Evolutionary conservation across 1,140 invertebrate genomes (phyloP), one percentile per base, ranked within the genome.

Genomic region (Cecropterus lyciades): DNA sequence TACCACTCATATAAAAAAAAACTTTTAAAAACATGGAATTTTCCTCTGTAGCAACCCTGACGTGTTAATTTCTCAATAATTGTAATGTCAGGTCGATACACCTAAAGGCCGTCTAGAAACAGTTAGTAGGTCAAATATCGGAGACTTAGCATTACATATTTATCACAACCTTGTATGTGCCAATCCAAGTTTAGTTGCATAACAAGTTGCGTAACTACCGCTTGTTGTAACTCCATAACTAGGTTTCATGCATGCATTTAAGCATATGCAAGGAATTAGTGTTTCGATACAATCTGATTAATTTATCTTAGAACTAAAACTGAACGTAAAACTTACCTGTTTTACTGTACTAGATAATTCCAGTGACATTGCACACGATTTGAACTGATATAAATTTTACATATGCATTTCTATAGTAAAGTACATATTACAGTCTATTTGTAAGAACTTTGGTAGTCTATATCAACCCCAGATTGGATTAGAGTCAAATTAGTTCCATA

Each of bases 141-240:
- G 72, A 76, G 77, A 82, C 76, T 75, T 71, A 69, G 68, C 69
- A 73, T 78, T 80, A 79, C 72, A 82, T 81, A 72, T 76, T 74
- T 78, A 83, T 76, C 75, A 73, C 70, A 76, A 79, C 78, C 72
- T 80, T 81, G 77, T 65, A 63, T 63, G 69, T 68, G 74, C 73
- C 78, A 73, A 73, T 73, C 72, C 75, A 75, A 82, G 74, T 75
- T 75, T 77, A 75, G 73, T 85, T 87, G 75, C 82, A 84, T 87
- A 81, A 77, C 20, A 17, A 33, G 33, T 86, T 86, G 75, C 77
- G 80, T 86, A 84, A 84, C 67, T 53, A 68, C 60, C 60, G 72
- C 49, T 73, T 70, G 70, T 59, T 49, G 63, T 67, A 74, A 68
- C 60, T 45, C 51, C 52, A 64, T 64, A 62, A 46, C 24, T 48